Percentiles rank a stretch among this genome's conserved stretches.
These are phyloP conservation scores for Neuroscelio doddi DNA, from an alignment of 2,888 invertebrate species.

Conservation along the genomic window DNA sequence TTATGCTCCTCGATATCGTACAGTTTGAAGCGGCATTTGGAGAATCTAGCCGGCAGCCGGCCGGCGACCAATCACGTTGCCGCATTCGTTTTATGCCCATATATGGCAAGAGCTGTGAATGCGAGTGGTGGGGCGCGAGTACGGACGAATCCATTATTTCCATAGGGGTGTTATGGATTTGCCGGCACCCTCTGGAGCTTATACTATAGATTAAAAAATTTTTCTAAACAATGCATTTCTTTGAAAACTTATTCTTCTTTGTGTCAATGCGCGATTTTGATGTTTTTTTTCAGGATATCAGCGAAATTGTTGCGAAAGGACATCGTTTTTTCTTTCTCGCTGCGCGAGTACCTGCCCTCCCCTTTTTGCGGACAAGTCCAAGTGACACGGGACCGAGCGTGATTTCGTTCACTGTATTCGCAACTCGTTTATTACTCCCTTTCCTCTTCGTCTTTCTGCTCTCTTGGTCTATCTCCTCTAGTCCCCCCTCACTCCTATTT, in stretches of 20 bases:
- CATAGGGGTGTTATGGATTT: constrained; percentile 21
- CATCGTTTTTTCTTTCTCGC: constrained; percentile 3
- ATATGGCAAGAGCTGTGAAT: constrained; percentile 84
- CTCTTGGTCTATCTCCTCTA: too few species aligned
- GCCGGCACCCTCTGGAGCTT: too few species aligned
- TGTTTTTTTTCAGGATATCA: not conserved
- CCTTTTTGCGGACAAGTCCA: constrained; percentile 60
- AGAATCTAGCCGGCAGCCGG: constrained; percentile 74
- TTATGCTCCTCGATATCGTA: constrained; percentile 64
- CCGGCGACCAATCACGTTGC: constrained; percentile 79
- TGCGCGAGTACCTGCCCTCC: constrained; percentile 38
- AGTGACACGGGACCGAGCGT: constrained; percentile 58
- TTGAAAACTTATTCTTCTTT: too few species aligned
- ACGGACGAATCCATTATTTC: constrained; percentile 65
- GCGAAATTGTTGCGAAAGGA: constrained; percentile 7
- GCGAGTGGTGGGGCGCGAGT: constrained; percentile 73
- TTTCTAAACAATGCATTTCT: too few species aligned
- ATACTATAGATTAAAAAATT: too few species aligned
- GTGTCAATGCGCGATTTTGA: too few species aligned
- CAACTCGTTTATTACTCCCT: too few species aligned
- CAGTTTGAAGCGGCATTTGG: constrained; percentile 72
- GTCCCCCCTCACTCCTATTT: too few species aligned
- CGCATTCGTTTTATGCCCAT: constrained; percentile 84
- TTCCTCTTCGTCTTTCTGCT: constrained; percentile 55
- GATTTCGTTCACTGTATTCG: constrained; percentile 64